Percentiles rank a stretch among this genome's conserved stretches.
These are phyloP conservation scores for Craseonycteris thonglongyai DNA, from an alignment of 2,113 vertebrate genomes.

Conservation along the genomic window DNA sequence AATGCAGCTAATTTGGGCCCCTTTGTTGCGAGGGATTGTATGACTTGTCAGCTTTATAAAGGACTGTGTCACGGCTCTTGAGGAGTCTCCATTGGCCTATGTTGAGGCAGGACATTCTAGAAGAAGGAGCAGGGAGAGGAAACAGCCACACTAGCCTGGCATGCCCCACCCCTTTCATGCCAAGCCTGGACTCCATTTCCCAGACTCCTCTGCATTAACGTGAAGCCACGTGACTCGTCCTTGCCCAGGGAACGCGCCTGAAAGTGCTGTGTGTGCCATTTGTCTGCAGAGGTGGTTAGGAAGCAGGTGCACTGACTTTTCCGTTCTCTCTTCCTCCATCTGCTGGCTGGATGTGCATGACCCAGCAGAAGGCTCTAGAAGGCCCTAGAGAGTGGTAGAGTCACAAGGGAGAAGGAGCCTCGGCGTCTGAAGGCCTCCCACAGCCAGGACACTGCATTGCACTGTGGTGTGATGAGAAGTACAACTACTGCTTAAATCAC, in stretches of 20 bases:
- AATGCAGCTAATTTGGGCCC: neutral
- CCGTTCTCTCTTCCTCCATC: neutral
- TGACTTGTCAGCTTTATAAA: neutral
- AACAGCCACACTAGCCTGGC: neutral
- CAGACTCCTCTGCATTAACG: neutral
- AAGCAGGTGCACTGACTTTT: neutral
- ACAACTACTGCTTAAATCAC: accelerated
- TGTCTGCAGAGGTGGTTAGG: no score
- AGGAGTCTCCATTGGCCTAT: neutral
- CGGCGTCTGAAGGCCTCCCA: no score
- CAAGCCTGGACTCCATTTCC: neutral
- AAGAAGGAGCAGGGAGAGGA: neutral
- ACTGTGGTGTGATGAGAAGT: neutral
- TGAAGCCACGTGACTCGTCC: neutral
- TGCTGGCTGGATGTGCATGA: neutral
- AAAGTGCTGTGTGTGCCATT: no score
- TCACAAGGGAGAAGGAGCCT: no score
- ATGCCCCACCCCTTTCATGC: accelerated
- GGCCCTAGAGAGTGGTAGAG: neutral
- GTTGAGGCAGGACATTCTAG: neutral
- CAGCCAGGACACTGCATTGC: neutral
- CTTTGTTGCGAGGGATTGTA: neutral
- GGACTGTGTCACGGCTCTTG: neutral
- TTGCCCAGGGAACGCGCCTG: neutral
- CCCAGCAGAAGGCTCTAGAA: neutral